Conservation (phyloP, 1,140 invertebrate genomes). For the Drosophila mauritiana region DNA sequence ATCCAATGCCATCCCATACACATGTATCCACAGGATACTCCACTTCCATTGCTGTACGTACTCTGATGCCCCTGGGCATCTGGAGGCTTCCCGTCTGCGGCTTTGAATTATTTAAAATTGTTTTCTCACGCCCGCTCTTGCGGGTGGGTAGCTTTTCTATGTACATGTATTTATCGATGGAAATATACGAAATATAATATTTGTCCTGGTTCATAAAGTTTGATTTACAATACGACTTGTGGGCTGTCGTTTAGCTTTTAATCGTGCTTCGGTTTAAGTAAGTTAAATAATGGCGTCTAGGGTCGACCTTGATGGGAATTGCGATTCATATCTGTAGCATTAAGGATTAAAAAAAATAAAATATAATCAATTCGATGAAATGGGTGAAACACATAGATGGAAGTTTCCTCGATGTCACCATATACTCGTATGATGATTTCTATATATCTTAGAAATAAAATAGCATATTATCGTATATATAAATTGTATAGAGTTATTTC, state of each 20-base stretch:
- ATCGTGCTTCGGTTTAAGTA: constrained; percentile 27
- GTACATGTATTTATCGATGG: constrained; percentile 59
- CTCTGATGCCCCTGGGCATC: constrained; percentile 12
- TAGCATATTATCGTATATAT: too few relatives aligned
- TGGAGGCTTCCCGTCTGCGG: constrained; percentile 50
- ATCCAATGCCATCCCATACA: constrained; percentile 15
- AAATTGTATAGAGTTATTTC: too few relatives aligned
- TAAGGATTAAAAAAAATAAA: neutral
- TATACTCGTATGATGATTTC: too few relatives aligned
- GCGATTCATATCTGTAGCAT: neutral
- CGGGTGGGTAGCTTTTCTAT: constrained; percentile 2
- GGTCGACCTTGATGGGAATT: neutral
- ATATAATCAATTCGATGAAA: too few relatives aligned
- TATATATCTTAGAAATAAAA: too few relatives aligned
- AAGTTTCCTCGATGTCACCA: too few relatives aligned
- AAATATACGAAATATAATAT: constrained; percentile 29
- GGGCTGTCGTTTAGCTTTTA: constrained; percentile 39
- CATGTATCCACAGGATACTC: constrained; percentile 56
- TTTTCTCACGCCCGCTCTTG: constrained; percentile 50
- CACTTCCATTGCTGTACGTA: constrained; percentile 27
- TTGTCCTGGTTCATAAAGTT: constrained; percentile 17
- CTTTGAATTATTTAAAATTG: constrained; percentile 80
- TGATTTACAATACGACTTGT: constrained; percentile 26
- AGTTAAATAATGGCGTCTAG: neutral
- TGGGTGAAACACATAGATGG: too few relatives aligned